Base-by-base conservation (phyloP, 2,888 invertebrate species). In the Clitarchus hookeri region DNA sequence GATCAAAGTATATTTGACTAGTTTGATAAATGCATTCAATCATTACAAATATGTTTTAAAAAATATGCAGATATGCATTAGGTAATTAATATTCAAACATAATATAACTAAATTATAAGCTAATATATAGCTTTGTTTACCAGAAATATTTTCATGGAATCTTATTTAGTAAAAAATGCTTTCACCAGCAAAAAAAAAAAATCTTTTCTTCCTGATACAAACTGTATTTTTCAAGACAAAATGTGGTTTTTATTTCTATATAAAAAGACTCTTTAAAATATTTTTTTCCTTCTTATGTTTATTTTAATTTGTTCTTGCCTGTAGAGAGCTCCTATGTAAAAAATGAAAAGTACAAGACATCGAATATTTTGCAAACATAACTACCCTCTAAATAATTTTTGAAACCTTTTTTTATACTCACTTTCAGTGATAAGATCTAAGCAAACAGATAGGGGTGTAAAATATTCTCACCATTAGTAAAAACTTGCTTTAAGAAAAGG, bases 171-270 rank as follows among this genome's bases (percentile, higher is more conserved):
- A 48, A 13, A 8, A 16, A 48, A 48, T 16, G 1, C 16, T 48
- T 48, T 48, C 12, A 48, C 16, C 36, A 13, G 48, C 48, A 48
- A 65, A 65, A 65, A 48, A 65, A 65, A 65, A 65, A 11, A 19
- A 12, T 19, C 65, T 19, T 65, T 23, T 65, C 19, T 65, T 65
- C 16, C 19, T 65, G 8, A n/a, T 19, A 65, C n/a, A 23, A n/a
- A n/a, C 65, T n/a, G n/a, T 65, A 23, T 16, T 65, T 23, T 19
- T 8, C n/a, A 23, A 4, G 8, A 65, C 0, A n/a, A 65, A 65
- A 65, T 65, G 65, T 65, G 65, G 65, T 65, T 65, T 65, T 65
- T 65, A 65, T 65, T 65, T 65, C 65, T 65, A n/a, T 65, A 65
- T 6, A 16, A 65, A 65, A 65, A 48, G 11, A 48, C 36, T 36